Conservation (phyloP, 2,113 vertebrate genomes). For the Heloderma charlesbogerti region DNA sequence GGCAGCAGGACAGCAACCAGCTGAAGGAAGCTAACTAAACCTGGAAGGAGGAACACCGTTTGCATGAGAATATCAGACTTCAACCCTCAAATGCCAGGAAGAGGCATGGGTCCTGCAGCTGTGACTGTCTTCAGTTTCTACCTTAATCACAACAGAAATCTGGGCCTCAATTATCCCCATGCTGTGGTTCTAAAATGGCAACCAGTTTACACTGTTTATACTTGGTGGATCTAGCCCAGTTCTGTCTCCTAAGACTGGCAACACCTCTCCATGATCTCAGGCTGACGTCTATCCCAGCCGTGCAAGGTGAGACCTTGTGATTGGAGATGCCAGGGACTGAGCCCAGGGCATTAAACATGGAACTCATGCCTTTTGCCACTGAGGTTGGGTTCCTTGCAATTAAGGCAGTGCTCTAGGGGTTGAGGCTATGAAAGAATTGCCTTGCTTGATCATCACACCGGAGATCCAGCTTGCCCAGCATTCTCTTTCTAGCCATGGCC, state of each 20-base stretch:
- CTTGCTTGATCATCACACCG: not conserved
- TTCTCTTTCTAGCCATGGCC: not conserved
- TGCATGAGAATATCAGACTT: not conserved
- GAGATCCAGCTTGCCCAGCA: not conserved
- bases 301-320: not conserved
- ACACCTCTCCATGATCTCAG: not conserved
- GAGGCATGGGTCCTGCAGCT: no score
- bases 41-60: not conserved
- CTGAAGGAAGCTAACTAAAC: not conserved
- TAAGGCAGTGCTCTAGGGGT: not conserved
- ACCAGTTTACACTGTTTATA: not conserved
- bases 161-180: not conserved
- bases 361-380: not conserved
- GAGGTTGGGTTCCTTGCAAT: not conserved
- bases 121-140: accelerated
- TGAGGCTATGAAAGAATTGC: not conserved
- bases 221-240: not conserved
- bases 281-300: not conserved
- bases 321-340: not conserved
- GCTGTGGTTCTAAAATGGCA: not conserved
- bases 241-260: not conserved
- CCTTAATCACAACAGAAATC: not conserved
- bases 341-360: not conserved
- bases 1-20: not conserved
- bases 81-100: not conserved